Conservation (phyloP, 2,113 vertebrate genomes). For the Corythornis madagascariensis region DNA sequence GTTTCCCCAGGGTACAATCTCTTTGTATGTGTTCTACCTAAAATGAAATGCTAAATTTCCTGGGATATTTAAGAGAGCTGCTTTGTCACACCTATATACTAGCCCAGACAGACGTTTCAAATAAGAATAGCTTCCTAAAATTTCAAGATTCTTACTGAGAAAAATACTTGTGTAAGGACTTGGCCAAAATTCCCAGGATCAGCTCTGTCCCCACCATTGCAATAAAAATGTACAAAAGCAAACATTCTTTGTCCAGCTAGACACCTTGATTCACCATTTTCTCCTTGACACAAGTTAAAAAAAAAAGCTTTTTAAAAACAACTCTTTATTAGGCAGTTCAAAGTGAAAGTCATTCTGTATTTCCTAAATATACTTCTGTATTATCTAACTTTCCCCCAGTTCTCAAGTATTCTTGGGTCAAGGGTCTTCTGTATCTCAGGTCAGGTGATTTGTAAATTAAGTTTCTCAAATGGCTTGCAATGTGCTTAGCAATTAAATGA, state of each 20-base stretch:
- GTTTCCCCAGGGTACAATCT: background rate
- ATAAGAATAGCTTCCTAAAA: background rate
- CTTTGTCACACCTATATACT: background rate
- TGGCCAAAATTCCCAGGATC: background rate
- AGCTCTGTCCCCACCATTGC: background rate
- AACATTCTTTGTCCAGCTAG: background rate
- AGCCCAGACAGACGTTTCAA: background rate
- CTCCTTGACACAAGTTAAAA: background rate
- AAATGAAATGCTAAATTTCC: background rate
- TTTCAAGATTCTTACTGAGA: background rate
- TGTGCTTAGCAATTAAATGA: background rate
- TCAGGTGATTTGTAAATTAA: background rate
- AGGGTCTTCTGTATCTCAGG: background rate
- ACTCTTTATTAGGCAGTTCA: background rate
- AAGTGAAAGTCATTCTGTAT: background rate
- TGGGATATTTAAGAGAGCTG: background rate
- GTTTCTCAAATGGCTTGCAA: background rate
- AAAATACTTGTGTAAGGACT: background rate
- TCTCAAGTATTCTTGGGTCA: background rate
- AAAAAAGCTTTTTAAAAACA: background rate
- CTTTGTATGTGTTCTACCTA: background rate
- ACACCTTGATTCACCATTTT: background rate
- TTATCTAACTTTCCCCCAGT: background rate
- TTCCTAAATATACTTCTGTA: background rate
- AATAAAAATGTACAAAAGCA: background rate